Evolutionary conservation across 1,140 invertebrate genomes (phyloP), one percentile per base, ranked within the genome.

Genomic region (Aphelenchoides fujianensis): DNA sequence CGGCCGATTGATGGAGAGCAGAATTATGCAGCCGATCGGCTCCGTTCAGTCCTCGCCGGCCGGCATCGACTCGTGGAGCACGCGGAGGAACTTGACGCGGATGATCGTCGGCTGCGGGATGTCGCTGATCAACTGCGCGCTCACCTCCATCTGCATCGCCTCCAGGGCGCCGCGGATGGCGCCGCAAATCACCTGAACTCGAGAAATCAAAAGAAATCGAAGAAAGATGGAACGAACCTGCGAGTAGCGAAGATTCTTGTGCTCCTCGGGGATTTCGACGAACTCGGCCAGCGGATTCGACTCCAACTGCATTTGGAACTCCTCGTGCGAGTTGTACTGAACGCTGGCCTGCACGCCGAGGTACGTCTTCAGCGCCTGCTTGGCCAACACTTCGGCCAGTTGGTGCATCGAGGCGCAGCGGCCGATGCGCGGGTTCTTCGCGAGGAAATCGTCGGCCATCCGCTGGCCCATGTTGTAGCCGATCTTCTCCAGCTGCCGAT

Each of bases 271-370:
- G 75, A 98, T 88, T 86, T 99, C 96, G 2, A 97, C 95, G 89
- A 97, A 97, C 85, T 99, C 96, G n/a, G 92, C 94, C 16, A 99
- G 85, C 0, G 96, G 95, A 88, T 97, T 98, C 35, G 90, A 89
- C 74, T 98, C 95, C 84, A 98, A 91, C 0, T 93, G 89, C 1
- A 98, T 87, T 0, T 95, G 97, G 87, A 98, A 98, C 87, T 98
- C 95, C 86, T 98, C 94, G 2, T 91, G 92, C 12, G 41, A 36
- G 52, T 32, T 55, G 23, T 53, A 31, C 35, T 89, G 91, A 68
- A 87, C 32, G 2, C 31, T 62, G 27, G 87, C 86, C 90, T 85
- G 59, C 85, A 76, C 34, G 75, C 81, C 75, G n/a, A 85, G 64
- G 69, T 79, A 85, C 19, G 74, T 76, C 64, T 83, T 74, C 9